Percentiles rank a stretch among this genome's conserved stretches.
These are phyloP conservation scores for Mechanitis messenoides DNA, from an alignment of 2,888 invertebrate species.

Conservation along the genomic window DNA sequence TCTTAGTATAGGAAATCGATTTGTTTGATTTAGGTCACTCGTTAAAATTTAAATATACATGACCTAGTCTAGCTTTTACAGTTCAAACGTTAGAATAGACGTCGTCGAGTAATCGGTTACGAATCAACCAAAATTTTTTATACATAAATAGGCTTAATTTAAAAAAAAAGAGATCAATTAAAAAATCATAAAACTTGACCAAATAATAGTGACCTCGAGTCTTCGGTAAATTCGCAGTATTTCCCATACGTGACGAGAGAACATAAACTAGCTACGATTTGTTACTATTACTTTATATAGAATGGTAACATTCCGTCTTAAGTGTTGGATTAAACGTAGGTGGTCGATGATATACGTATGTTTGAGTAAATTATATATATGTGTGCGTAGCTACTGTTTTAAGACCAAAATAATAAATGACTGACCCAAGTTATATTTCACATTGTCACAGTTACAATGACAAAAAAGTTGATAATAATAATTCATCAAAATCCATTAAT, in stretches of 20 bases:
- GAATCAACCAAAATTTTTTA: no score
- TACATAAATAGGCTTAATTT: no score
- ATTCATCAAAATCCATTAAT: conserved; percentile 6
- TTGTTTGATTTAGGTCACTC: conserved; percentile 30
- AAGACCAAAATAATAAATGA: no score
- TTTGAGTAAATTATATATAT: not conserved
- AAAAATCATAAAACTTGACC: conserved; percentile 12
- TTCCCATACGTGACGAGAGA: conserved; percentile 49
- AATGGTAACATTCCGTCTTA: no score
- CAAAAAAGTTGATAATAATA: not conserved
- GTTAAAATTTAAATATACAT: conserved; percentile 16
- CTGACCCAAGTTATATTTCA: not conserved
- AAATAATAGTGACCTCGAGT: conserved; percentile 33
- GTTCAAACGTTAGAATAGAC: conserved; percentile 3
- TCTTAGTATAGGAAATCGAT: conserved; percentile 27
- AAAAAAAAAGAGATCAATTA: conserved; percentile 7
- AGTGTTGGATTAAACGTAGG: no score
- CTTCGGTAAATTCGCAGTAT: conserved; percentile 34
- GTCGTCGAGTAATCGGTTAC: not conserved
- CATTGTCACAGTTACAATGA: not conserved
- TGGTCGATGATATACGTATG: no score
- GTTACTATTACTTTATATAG: conserved; percentile 14
- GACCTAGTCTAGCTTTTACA: conserved; percentile 10
- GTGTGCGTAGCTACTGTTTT: conserved; percentile 1
- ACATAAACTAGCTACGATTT: no score